phyloP scores from a whole-genome alignment of 64 coral and sea anemone species.

The Anthopleura sola region DNA sequence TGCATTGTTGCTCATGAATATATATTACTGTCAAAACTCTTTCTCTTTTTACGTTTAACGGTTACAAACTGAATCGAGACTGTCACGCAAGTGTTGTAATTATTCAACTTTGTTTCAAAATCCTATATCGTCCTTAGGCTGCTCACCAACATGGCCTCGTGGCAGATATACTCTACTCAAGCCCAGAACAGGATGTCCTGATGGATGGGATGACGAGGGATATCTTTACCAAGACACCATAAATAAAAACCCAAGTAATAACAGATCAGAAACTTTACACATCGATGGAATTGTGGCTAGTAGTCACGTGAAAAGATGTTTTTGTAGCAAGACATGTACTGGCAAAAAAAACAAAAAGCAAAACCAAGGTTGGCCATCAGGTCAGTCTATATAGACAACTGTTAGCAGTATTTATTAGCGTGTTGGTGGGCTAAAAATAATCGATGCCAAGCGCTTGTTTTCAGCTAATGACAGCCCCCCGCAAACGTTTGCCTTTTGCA shows the following conservation, averaged over 20 bases:
- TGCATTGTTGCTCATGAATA: too few relatives aligned
- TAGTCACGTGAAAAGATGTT: constrained; percentile 4
- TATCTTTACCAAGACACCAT: constrained; percentile 50
- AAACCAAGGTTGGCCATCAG: too few relatives aligned
- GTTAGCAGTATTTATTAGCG: too few relatives aligned
- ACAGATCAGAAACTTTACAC: constrained; percentile 19
- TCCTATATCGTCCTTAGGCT: neutral
- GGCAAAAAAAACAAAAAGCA: neutral
- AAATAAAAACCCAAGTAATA: neutral
- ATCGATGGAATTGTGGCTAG: constrained; percentile 7
- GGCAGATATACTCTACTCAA: constrained; percentile 30
- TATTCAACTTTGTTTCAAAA: too few relatives aligned
- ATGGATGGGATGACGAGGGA: neutral
- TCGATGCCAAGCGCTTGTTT: too few relatives aligned
- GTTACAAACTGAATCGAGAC: too few relatives aligned
- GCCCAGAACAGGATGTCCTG: constrained; percentile 28
- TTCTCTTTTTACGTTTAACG: too few relatives aligned
- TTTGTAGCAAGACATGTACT: neutral
- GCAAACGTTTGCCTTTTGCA: too few relatives aligned
- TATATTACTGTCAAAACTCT: too few relatives aligned
- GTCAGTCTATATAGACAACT: neutral
- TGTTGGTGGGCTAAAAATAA: too few relatives aligned
- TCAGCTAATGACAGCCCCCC: too few relatives aligned
- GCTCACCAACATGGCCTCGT: neutral
- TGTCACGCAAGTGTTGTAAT: too few relatives aligned